Percentiles rank a stretch among this genome's conserved stretches.
Conservation (phyloP, 2,113 vertebrate genomes). For the Amphiprion ocellaris region DNA sequence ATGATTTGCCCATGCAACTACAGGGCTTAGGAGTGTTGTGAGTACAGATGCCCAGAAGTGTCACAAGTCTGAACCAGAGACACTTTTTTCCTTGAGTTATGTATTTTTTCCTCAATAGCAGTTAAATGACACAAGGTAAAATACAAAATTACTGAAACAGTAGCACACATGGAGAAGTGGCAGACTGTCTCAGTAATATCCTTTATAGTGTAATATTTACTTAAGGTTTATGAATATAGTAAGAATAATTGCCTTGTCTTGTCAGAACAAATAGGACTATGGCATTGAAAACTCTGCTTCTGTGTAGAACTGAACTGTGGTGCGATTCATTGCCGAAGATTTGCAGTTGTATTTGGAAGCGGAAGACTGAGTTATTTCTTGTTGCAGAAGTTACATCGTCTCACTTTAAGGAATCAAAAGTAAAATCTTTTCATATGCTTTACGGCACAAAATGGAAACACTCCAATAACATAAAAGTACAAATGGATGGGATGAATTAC, state of each 20-base stretch:
- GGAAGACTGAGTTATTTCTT: neutral
- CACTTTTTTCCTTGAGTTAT: neutral
- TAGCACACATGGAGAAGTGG: too few relatives aligned
- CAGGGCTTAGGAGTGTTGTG: neutral
- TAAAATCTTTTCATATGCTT: neutral
- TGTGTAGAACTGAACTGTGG: neutral
- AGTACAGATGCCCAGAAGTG: neutral
- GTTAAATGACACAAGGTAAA: too few relatives aligned
- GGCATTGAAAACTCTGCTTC: neutral
- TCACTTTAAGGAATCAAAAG: neutral
- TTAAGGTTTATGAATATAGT: too few relatives aligned
- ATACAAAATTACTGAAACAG: too few relatives aligned
- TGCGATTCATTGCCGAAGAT: too few relatives aligned
- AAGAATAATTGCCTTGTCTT: too few relatives aligned
- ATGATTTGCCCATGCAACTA: slow-evolving; percentile 1
- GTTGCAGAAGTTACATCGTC: neutral
- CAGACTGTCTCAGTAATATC: too few relatives aligned
- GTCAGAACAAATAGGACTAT: neutral
- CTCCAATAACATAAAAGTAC: neutral
- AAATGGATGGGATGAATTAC: neutral
- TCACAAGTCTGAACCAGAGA: neutral
- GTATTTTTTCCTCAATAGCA: too few relatives aligned
- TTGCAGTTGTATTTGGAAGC: neutral
- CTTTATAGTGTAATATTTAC: too few relatives aligned
- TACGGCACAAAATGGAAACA: neutral